A percentile compares a stretch with the other conserved stretches of the same genome.
phyloP scores from a whole-genome alignment of 2,113 vertebrate species.

The Hystrix cristata region DNA sequence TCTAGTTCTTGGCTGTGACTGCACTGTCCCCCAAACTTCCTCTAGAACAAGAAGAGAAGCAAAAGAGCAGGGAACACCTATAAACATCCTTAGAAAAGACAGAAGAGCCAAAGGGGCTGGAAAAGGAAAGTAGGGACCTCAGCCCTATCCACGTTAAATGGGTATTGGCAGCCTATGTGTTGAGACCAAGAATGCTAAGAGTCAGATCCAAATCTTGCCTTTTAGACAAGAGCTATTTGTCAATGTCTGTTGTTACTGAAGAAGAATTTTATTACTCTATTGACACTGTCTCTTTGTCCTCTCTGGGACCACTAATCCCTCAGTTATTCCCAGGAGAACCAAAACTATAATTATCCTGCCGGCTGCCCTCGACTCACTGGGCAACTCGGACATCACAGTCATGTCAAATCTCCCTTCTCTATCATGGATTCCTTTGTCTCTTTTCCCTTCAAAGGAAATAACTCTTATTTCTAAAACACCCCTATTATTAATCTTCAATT shows the following conservation, averaged over 20 bases:
- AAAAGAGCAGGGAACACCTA: neutral
- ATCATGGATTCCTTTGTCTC: neutral
- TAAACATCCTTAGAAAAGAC: neutral
- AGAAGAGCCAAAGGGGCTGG: neutral
- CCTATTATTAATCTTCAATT: conserved; percentile 39
- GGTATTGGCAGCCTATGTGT: neutral
- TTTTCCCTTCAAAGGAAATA: neutral
- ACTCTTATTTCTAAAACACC: conserved; percentile 26
- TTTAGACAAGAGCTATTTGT: conserved; percentile 8
- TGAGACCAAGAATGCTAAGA: neutral
- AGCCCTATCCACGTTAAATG: neutral
- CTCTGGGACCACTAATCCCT: conserved; percentile 47
- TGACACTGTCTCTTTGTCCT: conserved; percentile 68
- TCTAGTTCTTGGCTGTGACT: neutral
- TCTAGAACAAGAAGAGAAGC: neutral
- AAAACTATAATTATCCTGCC: conserved; percentile 54
- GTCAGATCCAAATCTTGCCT: conserved; percentile 24
- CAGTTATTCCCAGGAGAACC: conserved; percentile 55
- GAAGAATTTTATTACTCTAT: conserved; percentile 40
- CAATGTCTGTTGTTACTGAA: conserved; percentile 22
- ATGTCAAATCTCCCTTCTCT: neutral
- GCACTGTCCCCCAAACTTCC: neutral
- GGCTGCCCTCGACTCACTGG: neutral
- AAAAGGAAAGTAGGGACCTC: neutral
- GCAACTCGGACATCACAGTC: neutral